Evolutionary conservation across 2,113 vertebrate species (phyloP).

Genomic region (Aphelocoma coerulescens): DNA sequence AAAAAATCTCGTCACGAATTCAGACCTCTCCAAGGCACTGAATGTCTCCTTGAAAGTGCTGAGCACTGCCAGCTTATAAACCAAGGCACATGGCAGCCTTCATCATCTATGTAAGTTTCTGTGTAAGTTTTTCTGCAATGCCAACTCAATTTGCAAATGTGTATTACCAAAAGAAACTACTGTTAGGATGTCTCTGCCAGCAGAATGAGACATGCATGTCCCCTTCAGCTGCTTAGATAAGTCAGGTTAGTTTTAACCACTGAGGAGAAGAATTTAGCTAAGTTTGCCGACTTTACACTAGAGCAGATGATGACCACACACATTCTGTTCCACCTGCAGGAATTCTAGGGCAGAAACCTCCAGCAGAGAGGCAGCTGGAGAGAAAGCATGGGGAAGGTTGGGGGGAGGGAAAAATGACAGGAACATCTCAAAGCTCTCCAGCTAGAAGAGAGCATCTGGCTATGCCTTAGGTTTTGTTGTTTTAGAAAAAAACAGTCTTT

Average conservation of each 20-base stretch:
- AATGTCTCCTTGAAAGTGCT: background rate
- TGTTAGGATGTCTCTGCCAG: background rate
- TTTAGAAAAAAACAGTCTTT: background rate
- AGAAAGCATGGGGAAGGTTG: background rate
- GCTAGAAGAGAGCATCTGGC: background rate
- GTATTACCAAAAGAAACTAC: background rate
- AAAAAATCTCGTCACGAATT: background rate
- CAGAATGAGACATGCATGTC: background rate
- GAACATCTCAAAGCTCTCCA: background rate
- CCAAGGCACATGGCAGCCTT: background rate
- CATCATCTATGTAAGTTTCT: background rate
- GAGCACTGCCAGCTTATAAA: background rate
- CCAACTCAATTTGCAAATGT: background rate
- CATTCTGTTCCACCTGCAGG: constrained; percentile 44
- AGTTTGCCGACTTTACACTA: background rate
- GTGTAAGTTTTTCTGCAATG: background rate
- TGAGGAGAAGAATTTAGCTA: background rate
- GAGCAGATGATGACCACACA: constrained; percentile 48
- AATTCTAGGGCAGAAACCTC: constrained; percentile 28
- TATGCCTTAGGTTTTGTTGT: background rate
- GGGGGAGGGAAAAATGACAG: background rate
- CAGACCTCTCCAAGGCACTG: background rate
- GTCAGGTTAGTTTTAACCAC: background rate
- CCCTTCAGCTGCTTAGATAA: background rate
- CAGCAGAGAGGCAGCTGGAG: constrained; percentile 48